Conservation (phyloP, 2,797 vertebrate species). For the Crotalus adamanteus region DNA sequence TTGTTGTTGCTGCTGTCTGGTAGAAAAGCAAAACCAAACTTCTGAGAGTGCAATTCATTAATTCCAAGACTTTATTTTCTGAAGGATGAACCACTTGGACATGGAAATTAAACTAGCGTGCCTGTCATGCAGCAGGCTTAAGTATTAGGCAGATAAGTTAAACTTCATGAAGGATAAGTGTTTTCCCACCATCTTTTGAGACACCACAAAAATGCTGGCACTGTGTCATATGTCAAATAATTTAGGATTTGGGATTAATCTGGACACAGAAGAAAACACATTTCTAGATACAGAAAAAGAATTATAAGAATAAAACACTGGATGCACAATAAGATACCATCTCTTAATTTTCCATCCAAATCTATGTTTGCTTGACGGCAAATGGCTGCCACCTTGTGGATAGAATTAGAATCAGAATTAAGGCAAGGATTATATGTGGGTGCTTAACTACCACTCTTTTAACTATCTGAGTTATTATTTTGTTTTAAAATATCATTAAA, state of each 20-base stretch:
- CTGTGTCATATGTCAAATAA: not conserved
- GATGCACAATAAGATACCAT: not conserved
- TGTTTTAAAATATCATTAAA: not conserved
- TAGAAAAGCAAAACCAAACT: constrained; percentile 16
- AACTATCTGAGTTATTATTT: not conserved
- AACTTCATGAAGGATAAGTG: not conserved
- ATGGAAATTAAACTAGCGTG: constrained; percentile 30
- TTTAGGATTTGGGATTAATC: not conserved
- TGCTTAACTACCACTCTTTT: not conserved
- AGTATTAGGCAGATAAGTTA: not conserved
- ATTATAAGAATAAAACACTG: not conserved
- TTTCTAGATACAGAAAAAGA: not conserved
- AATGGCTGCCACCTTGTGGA: constrained; percentile 37
- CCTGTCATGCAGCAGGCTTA: constrained; percentile 4
- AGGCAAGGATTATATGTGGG: not conserved
- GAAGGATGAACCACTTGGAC: constrained; percentile 18
- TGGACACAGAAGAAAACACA: not conserved
- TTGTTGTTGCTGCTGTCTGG: not conserved
- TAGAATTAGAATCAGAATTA: not conserved
- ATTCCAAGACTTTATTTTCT: constrained; percentile 25
- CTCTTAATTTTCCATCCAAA: not conserved
- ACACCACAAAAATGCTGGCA: not conserved
- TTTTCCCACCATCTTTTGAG: not conserved
- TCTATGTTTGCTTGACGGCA: not conserved
- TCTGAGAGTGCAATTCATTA: constrained; percentile 24